Evolutionary conservation across 1,140 invertebrate genomes (phyloP), one percentile per base, ranked within the genome.

Genomic region (Papilio aristodemus): DNA sequence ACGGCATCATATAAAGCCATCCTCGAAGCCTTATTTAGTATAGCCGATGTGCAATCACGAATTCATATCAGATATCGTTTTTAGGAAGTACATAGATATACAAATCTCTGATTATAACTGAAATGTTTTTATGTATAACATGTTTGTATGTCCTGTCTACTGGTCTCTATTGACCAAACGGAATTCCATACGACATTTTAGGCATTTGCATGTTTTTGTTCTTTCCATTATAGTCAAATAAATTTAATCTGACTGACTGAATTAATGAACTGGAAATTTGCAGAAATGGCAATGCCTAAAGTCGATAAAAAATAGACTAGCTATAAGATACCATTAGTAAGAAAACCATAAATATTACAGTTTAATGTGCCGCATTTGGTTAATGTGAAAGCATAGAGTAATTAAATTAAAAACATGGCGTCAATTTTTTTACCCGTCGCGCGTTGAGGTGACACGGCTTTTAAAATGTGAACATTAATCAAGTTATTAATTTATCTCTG

Each of bases 21-120:
- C 57, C 25, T 14, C 57, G 27, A 32, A 59, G 57, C 57, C 57
- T 59, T 27, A 59, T 32, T 59, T 13, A 54, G 22, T 14, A 13
- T 50, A 32, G 27, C 27, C 43, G 43, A 0, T n/a, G 17, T 25
- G 50, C 19, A 54, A 54, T 32, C 10, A 59, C n/a, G 25, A 25
- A 27, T 59, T 59, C 57, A 59, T 13, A 36, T n/a, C 7, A 59
- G 27, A n/a, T 32, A 32, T 27, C 27, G 13, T 36, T 59, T 14
- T 59, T 27, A 3, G 27, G 27, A 32, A 27, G n/a, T 32, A 22
- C 4, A n/a, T 6, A 0, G 36, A 11, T 1, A 59, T 25, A 19
- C 3, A 59, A 10, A 19, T 54, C 19, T 32, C 6, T 27, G 19
- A 54, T 11, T 43, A 8, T n/a, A 39, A 39, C 0, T 39, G 0